phyloP scores from a whole-genome alignment of 2,888 invertebrate species.

The Ptilodon capucinus region DNA sequence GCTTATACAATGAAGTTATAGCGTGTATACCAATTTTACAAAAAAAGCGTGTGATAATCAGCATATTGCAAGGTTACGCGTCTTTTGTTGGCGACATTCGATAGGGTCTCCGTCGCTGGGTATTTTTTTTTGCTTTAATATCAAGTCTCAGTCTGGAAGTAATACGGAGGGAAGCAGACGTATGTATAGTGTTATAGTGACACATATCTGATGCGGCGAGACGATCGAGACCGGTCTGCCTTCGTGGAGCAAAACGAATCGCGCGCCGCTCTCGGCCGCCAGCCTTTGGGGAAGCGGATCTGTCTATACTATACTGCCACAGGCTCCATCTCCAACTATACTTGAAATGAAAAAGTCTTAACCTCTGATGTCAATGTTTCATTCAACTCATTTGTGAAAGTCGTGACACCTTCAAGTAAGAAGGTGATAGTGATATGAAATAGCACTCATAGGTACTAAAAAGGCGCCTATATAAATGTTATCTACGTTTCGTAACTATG shows the following conservation, averaged over 20 bases:
- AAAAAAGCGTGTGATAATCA: not conserved
- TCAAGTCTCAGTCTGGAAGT: conserved; percentile 45
- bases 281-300: conserved; percentile 36
- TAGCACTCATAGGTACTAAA: not conserved
- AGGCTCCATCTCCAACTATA: conserved; percentile 23
- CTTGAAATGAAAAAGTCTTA: conserved; percentile 19
- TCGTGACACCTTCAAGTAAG: not conserved
- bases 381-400: conserved; percentile 22
- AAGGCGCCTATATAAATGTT: not conserved
- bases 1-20: too few relatives aligned
- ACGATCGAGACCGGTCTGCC: conserved; percentile 69
- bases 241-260: conserved; percentile 72
- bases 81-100: conserved; percentile 12
- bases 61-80: conserved; percentile 1
- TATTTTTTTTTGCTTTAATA: conserved; percentile 30
- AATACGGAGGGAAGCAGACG: conserved; percentile 52
- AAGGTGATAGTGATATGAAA: not conserved
- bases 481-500: not conserved
- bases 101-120: conserved; percentile 21
- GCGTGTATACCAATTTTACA: not conserved
- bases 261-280: conserved; percentile 39
- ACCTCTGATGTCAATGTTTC: conserved; percentile 27
- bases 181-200: conserved; percentile 73
- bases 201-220: conserved; percentile 72
- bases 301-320: conserved; percentile 28